Evolutionary conservation across 2,888 invertebrate genomes (phyloP).

Genomic region (Anticlea derivata): DNA sequence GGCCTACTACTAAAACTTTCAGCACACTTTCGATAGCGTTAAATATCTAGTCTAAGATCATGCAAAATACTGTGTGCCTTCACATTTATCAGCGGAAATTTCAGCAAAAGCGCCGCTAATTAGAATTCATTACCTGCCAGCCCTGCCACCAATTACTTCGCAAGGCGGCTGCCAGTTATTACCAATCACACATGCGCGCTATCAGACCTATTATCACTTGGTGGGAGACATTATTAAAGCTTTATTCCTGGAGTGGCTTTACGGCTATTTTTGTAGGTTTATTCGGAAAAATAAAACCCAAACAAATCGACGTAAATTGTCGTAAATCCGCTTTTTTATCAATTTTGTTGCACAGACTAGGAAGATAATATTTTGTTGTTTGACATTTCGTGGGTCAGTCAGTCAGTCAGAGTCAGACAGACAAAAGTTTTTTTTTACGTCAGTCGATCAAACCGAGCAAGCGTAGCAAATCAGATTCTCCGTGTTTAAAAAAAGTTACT

Average conservation of each 20-base stretch:
- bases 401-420: too few species aligned
- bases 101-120: conserved; percentile 7
- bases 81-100: neutral
- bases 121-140: conserved; percentile 17
- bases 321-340: conserved; percentile 1
- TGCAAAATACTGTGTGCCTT: neutral
- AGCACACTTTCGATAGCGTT: too few species aligned
- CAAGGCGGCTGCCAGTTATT: neutral
- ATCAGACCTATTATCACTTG: neutral
- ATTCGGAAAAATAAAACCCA: conserved; percentile 12
- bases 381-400: neutral
- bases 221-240: neutral
- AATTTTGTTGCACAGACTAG: too few species aligned
- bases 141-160: conserved; percentile 10
- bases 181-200: conserved; percentile 7
- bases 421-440: too few species aligned
- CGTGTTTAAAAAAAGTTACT: too few species aligned
- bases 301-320: conserved; percentile 17
- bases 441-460: too few species aligned
- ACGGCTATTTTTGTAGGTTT: neutral
- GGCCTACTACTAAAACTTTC: too few species aligned
- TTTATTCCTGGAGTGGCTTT: neutral
- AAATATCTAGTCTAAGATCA: neutral
- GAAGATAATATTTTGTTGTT: too few species aligned
- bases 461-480: too few species aligned